Evolutionary conservation across 2,888 invertebrate species (phyloP), one percentile per base, ranked within the genome.

Genomic region (Trisateles emortualis): DNA sequence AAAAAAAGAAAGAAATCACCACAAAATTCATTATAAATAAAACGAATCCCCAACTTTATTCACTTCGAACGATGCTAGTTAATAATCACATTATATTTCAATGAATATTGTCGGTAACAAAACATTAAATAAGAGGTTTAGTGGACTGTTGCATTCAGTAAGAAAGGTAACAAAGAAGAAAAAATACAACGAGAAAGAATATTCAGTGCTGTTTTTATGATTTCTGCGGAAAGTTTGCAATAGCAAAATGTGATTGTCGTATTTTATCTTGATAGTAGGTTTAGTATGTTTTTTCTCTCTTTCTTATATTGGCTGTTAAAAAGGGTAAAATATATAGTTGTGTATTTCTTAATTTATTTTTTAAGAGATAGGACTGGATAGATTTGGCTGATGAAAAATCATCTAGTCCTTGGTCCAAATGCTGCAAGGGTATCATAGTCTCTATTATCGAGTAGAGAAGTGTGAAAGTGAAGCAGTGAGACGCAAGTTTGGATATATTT

Each of bases 91-190:
- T 46, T 62, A 39, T 51, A 43, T 55, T 45, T 43, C 38, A 40
- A 35, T 35, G 40, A 64, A 45, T 52, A 49, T 40, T 39, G 30
- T 45, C 19, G 24, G 14, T 17, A 24, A 29, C 36, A 9, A 41
- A 45, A 60, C 50, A 55, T 55, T 69, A 65, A 70, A 65, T 60
- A 60, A 49, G 19, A 16, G 33, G 36, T 52, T 69, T 54, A 54
- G 49, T 65, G 49, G 46, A 36, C 44, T 52, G 43, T 32, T 36
- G 22, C 40, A 36, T 52, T 57, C 26, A 48, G 49, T 68, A 35
- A 52, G 6, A 29, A 13, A 26, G 36, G 52, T 32, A 53, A 40
- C 32, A 36, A 30, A 53, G 33, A 17, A 10, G 11, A 38, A 45
- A 45, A 52, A 40, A 44, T 52, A 33, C 49, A 19, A 17, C 16